A percentile compares a stretch with the other conserved stretches of the same genome.
These are phyloP conservation scores for Nothobranchius furzeri DNA, from an alignment of 2,113 vertebrate genomes.

Conservation along the genomic window DNA sequence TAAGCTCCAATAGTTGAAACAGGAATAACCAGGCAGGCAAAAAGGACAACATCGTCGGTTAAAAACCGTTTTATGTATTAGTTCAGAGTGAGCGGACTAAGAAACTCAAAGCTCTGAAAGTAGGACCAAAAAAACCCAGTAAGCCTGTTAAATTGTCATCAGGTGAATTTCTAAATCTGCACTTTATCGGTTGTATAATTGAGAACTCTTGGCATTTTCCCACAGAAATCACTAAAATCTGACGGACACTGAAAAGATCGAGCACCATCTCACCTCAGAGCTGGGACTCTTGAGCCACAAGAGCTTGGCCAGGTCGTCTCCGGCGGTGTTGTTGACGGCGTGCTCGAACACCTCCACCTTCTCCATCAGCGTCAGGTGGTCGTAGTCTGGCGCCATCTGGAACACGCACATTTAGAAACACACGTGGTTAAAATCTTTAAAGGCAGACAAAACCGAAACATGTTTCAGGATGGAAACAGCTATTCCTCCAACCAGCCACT, in stretches of 20 bases:
- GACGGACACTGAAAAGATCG: conserved; percentile 5
- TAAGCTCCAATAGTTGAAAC: no score
- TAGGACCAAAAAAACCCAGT: no score
- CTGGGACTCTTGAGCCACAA: conserved; percentile 98
- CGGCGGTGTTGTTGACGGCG: conserved; percentile 96
- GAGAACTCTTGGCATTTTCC: conserved; percentile 12
- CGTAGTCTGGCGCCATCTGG: conserved; percentile 99
- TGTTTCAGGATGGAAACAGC: background rate
- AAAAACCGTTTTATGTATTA: no score
- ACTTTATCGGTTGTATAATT: conserved; percentile 2
- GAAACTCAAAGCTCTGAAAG: no score
- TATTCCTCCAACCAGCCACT: no score
- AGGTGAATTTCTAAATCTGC: background rate
- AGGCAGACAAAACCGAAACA: background rate
- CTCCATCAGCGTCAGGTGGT: conserved; percentile 98
- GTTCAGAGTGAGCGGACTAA: no score
- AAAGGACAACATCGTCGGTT: no score
- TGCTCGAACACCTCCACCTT: conserved; percentile 99
- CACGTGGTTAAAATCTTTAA: no score
- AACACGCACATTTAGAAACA: conserved; percentile 1
- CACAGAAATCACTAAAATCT: background rate
- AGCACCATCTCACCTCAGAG: conserved; percentile 85
- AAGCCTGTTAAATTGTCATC: background rate
- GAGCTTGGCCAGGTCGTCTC: conserved; percentile 95
- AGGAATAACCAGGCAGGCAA: no score